These are phyloP conservation scores for Pristiophorus japonicus DNA, from an alignment of 2,113 vertebrate genomes.

Conservation along the genomic window DNA sequence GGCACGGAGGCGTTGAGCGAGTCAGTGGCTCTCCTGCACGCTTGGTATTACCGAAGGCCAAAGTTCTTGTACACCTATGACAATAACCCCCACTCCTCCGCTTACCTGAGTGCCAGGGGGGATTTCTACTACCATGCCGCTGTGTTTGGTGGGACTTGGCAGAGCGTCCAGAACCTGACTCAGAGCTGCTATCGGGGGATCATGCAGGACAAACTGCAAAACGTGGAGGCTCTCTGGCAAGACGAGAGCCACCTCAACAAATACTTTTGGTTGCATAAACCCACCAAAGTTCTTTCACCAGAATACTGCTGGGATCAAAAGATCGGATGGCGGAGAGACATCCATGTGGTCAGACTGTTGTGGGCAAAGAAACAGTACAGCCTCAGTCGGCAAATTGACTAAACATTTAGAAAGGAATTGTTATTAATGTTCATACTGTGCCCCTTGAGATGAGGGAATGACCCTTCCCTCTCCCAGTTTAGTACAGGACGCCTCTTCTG, in stretches of 20 bases:
- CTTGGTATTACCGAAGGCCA: slow-evolving; percentile 56
- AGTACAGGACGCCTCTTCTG: background rate
- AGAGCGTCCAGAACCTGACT: slow-evolving; percentile 48
- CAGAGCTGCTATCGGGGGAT: slow-evolving; percentile 51
- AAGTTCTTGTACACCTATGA: slow-evolving; percentile 54
- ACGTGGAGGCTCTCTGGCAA: slow-evolving; percentile 66
- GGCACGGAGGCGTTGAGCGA: slow-evolving; percentile 62
- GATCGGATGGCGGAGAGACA: background rate
- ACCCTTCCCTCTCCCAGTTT: no score
- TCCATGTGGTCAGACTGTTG: background rate
- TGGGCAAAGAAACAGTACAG: slow-evolving; percentile 7
- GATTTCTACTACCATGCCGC: slow-evolving; percentile 72
- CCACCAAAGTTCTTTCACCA: slow-evolving; percentile 63
- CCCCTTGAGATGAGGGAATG: background rate
- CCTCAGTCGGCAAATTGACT: background rate
- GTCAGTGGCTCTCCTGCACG: slow-evolving; percentile 62
- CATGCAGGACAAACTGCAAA: slow-evolving; percentile 52
- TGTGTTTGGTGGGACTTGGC: slow-evolving; percentile 61
- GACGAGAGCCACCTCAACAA: slow-evolving; percentile 73
- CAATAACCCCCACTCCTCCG: slow-evolving; percentile 51
- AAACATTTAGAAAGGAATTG: background rate
- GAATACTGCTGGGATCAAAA: slow-evolving; percentile 66
- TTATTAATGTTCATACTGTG: background rate
- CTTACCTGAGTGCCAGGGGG: slow-evolving; percentile 51
- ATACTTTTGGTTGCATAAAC: slow-evolving; percentile 61